phyloP scores from a whole-genome alignment of 2,113 vertebrate species.

The Leptodactylus fuscus region DNA sequence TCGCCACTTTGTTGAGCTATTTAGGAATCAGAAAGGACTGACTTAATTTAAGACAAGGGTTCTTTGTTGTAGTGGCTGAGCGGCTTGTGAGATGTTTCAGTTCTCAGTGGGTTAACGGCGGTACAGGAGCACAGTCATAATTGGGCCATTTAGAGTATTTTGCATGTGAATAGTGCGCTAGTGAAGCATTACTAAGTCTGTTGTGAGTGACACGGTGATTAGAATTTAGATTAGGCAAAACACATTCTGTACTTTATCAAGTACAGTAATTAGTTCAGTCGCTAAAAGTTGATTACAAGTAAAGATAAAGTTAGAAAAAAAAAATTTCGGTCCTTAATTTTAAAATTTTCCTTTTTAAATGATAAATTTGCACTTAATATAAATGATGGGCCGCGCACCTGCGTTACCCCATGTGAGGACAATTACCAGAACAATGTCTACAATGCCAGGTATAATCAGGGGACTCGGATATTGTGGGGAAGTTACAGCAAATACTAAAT shows the following conservation, averaged over 20 bases:
- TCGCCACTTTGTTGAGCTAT: conserved; percentile 80
- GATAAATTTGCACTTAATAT: conserved; percentile 75
- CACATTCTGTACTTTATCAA: conserved; percentile 88
- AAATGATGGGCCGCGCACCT: conserved; percentile 72
- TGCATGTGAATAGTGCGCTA: conserved; percentile 95
- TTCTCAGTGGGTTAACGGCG: conserved; percentile 84
- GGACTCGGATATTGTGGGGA: conserved; percentile 76
- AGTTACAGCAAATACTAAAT: conserved; percentile 73
- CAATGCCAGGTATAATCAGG: conserved; percentile 76
- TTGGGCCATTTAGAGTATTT: conserved; percentile 98
- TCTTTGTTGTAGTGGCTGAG: conserved; percentile 91
- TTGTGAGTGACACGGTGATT: conserved; percentile 94
- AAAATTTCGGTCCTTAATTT: conserved; percentile 78
- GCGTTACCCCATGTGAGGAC: conserved; percentile 73
- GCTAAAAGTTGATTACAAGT: conserved; percentile 85
- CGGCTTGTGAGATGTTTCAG: conserved; percentile 82
- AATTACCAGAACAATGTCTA: conserved; percentile 79
- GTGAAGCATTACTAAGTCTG: conserved; percentile 91
- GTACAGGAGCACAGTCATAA: conserved; percentile 89
- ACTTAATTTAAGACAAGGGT: conserved; percentile 93
- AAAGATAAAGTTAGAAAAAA: conserved; percentile 85
- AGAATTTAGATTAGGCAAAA: conserved; percentile 95
- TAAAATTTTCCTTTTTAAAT: conserved; percentile 78
- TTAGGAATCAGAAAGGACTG: conserved; percentile 81
- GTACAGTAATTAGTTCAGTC: conserved; percentile 88